phyloP scores from a whole-genome alignment of 2,888 invertebrate species.

The Nymphalis c-album region DNA sequence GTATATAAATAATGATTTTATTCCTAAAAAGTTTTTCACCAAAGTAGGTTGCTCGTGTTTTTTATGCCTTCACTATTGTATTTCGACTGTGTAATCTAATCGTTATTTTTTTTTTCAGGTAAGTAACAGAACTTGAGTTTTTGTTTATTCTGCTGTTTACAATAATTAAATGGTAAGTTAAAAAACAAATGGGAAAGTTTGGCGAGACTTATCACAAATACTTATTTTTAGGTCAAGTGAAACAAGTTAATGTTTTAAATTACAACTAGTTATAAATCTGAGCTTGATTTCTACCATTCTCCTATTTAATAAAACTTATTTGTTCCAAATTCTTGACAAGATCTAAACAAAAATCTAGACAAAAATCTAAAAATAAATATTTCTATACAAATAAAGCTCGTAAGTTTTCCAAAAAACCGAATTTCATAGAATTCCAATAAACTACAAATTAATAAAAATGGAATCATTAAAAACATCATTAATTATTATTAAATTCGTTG shows the following conservation, averaged over 20 bases:
- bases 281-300: neutral
- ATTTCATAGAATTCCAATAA: neutral
- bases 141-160: conserved; percentile 17
- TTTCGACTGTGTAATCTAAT: conserved; percentile 25
- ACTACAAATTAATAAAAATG: neutral
- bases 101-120: conserved; percentile 34
- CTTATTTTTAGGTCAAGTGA: conserved; percentile 26
- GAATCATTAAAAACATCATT: neutral
- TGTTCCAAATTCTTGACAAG: neutral
- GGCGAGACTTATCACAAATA: neutral
- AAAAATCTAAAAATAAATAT: neutral
- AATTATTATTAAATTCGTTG: neutral
- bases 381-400: neutral
- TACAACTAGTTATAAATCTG: conserved; percentile 22
- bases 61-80: conserved; percentile 25
- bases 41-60: conserved; percentile 13
- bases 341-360: neutral
- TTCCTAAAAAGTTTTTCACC: conserved; percentile 13
- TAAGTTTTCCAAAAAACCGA: neutral
- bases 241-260: conserved; percentile 24
- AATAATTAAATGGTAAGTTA: conserved; percentile 18
- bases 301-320: conserved; percentile 8
- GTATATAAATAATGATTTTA: too few relatives aligned
- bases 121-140: conserved; percentile 29
- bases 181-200: neutral